Base-by-base conservation (phyloP, 1,140 invertebrate species). In the Pachypeltis micranthus region DNA sequence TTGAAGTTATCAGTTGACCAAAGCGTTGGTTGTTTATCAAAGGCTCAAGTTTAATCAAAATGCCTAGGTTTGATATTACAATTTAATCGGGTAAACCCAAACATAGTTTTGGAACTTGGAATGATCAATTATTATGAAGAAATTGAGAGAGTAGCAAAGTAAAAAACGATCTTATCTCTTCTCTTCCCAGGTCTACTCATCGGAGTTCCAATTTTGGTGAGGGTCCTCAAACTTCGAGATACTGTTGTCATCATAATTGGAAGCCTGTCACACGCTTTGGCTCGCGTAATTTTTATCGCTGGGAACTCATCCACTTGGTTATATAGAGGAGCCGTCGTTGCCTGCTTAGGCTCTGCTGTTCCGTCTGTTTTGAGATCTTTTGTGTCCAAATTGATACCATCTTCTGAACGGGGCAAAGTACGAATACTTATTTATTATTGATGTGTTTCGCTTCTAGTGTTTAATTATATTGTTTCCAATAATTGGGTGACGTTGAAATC, bases 161-260 rank as follows among this genome's bases (percentile, higher is more conserved):
- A n/a, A n/a, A n/a, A n/a, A n/a, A 44, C 47, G 54, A 31, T 1
- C 31, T 27, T 65, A 14, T 25, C 16, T 63, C 62, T 61, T 63
- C 56, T 29, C 44, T 59, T 72, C 72, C 51, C 61, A 78, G 76
- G 75, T 21, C 82, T 87, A 76, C 69, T 88, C 2, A 25, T 85
- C 12, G 84, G 78, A 0, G 81, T 85, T 61, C 86, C 86, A 1
- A 44, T 87, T 1, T 80, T 88, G 78, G 85, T 80, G 23, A 84
- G 80, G 72, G 23, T 81, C 0, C 73, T 87, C 0, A 75, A 78
- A 12, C 81, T 84, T 75, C 79, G 73, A 44, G 87, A 90, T 67
- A 85, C 83, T n/a, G 74, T 83, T 0, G 87, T 88, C 39, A 77
- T 87, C 27, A 81, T 83, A 69, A 71, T 88, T 21, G 87, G 86